These are phyloP conservation scores for Lymantria dispar DNA, from an alignment of 2,888 invertebrate species.

Conservation along the genomic window DNA sequence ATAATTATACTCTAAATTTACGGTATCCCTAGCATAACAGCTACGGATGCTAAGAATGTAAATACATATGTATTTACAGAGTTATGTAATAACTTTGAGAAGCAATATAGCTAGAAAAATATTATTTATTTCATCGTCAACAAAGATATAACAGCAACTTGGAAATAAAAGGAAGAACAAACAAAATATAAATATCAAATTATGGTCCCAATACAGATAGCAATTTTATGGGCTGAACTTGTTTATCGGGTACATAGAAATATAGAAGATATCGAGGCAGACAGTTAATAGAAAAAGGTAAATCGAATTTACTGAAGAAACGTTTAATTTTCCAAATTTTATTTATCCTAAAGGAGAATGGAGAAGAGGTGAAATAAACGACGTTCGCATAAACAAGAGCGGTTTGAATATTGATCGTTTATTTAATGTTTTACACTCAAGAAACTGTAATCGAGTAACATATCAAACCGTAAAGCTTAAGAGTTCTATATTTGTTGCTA, in stretches of 20 bases:
- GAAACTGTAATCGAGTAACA: background rate
- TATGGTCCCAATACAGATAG: conserved; percentile 11
- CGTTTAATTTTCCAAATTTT: conserved; percentile 36
- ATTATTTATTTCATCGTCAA: background rate
- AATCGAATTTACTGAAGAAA: conserved; percentile 37
- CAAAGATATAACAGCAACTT: conserved; percentile 3
- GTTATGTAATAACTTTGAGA: too few relatives aligned
- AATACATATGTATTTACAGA: too few relatives aligned
- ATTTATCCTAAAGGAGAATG: conserved; percentile 15
- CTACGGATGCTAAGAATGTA: too few relatives aligned
- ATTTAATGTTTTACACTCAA: conserved; percentile 14
- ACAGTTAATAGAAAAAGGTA: conserved; percentile 35
- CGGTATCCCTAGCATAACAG: too few relatives aligned
- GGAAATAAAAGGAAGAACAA: conserved; percentile 16
- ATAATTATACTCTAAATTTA: too few relatives aligned
- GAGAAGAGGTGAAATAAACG: conserved; percentile 21
- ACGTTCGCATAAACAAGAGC: conserved; percentile 26
- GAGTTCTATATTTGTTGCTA: too few relatives aligned
- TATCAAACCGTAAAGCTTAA: background rate
- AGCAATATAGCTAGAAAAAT: background rate
- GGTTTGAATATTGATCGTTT: conserved; percentile 20
- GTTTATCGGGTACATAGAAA: conserved; percentile 8
- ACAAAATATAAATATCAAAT: conserved; percentile 21
- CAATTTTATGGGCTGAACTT: conserved; percentile 17
- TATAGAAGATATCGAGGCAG: conserved; percentile 13